Evolutionary conservation across 2,888 invertebrate species (phyloP), one percentile per base, ranked within the genome.

Genomic region (Plemyria rubiginata): DNA sequence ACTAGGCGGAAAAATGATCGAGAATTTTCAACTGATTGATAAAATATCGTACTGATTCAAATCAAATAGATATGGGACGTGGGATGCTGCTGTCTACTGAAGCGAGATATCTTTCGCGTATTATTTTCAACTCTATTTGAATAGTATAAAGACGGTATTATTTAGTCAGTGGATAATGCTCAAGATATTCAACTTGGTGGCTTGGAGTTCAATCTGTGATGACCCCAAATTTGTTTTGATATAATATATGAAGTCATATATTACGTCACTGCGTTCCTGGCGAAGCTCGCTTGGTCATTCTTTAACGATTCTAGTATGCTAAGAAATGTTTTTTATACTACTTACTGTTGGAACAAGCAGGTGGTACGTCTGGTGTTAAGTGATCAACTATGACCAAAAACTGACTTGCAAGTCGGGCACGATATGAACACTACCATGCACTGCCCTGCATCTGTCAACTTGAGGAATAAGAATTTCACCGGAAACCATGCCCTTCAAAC

Each of bases 11-110:
- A 15, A 45, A 45, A 16, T 45, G 45, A 15, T 16, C 45, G 16
- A 16, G 11, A 45, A 16, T 9, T 45, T 45, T 16, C 45, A 5
- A 45, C 45, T 45, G 45, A 45, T 45, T 45, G 45, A 45, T 45
- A 45, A n/a, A 45, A 45, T 45, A 45, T 45, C 45, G 45, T 45
- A 9, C 9, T 45, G 16, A 45, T 45, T 45, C 45, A 45, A 45
- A 45, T 45, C 45, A 16, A 45, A 45, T 45, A 45, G 43, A 45
- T 45, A 45, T 43, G 43, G 43, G 43, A 43, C 43, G 9, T 45
- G 16, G 16, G 16, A 16, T 16, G 16, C 16, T 15, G n/a, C n/a
- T 43, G 45, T 16, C 9, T 16, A 45, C 9, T 45, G 45, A 5
- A 45, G 16, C 45, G 9, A 11, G 43, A 16, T 16, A 45, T 45